Base-by-base conservation (phyloP, 2,113 vertebrate species). In the Nibea coibor region DNA sequence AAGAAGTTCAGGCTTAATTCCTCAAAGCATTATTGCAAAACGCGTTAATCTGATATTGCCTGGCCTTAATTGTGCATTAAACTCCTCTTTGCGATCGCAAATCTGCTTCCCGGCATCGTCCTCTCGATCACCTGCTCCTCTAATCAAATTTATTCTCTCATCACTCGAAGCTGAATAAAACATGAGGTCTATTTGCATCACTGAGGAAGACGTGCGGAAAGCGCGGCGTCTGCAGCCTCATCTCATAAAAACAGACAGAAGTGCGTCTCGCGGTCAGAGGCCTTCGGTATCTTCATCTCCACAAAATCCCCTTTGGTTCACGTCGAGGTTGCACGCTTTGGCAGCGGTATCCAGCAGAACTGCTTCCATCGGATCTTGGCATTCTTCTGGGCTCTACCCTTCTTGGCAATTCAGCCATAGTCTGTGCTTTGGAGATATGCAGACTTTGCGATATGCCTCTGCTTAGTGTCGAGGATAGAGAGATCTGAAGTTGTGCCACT, bases 101-200 rank as follows among this genome's bases (percentile, higher is more conserved):
- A 57, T 50, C 54, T 66, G 86, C 76, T 51, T 28, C 58, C 59
- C 22, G 20, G 19, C 57, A 3, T 12, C 20, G 4, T 54, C 78
- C 78, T 72, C 43, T 16, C 65, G 4, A 22, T 77, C 72, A 90
- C 78, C 83, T 76, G 81, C 65, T 79, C 42, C 71, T 65, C 50
- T 85, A 85, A 87, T 90, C 82, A 69, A 63, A 68, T 72, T 28
- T 28, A 72, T 84, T 80, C 69, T 84, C 73, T 87, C 87, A 86
- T 92, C 58, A 72, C 61, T 42, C 16, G 9, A 10, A 28, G 16
- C 72, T 92, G 90, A 89, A 91, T 90, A 86, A 90, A 88, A 85
- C 85, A 88, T 88, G 79, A 86, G 79, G 2, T 58, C 17, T 39
- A 72, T 90, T 81, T 85, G 78, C 86, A 86, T 88, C 72, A 22